Evolutionary conservation across 37 sponge, comb jelly and placozoan species (phyloP).

Genomic region (Agelas oroides): DNA sequence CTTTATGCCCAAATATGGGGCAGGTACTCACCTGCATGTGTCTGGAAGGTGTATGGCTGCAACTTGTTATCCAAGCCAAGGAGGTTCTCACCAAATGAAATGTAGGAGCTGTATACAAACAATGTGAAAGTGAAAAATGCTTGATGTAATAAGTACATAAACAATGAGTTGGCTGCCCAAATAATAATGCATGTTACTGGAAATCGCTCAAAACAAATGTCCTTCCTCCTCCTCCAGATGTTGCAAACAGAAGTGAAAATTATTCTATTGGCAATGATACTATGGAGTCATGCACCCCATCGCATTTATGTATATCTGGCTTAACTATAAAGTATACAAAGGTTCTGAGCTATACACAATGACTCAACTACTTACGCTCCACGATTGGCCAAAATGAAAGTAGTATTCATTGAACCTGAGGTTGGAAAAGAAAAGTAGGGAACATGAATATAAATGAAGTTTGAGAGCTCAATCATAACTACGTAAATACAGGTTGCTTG

Average conservation of each 20-base stretch:
- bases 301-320: too few species aligned
- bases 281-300: too few species aligned
- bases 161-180: neutral
- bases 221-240: too few species aligned
- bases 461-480: neutral
- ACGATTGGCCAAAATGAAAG: neutral
- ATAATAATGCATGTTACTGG: too few species aligned
- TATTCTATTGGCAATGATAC: too few species aligned
- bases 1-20: neutral
- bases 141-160: neutral
- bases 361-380: slow-evolving; percentile 44
- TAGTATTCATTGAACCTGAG: slow-evolving; percentile 31
- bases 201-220: too few species aligned
- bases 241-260: too few species aligned
- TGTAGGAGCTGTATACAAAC: too few species aligned
- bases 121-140: neutral
- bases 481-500: slow-evolving; percentile 6
- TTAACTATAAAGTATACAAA: too few species aligned
- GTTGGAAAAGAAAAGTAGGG: too few species aligned
- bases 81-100: neutral
- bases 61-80: slow-evolving; percentile 61
- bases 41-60: slow-evolving; percentile 63
- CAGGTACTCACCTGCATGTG: slow-evolving; percentile 58
- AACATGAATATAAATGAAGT: neutral
- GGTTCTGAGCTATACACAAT: too few species aligned